A percentile compares a stretch with the other conserved stretches of the same genome.
These are phyloP conservation scores for Priocnemis perturbator DNA, from an alignment of 2,888 invertebrate genomes.

Conservation along the genomic window DNA sequence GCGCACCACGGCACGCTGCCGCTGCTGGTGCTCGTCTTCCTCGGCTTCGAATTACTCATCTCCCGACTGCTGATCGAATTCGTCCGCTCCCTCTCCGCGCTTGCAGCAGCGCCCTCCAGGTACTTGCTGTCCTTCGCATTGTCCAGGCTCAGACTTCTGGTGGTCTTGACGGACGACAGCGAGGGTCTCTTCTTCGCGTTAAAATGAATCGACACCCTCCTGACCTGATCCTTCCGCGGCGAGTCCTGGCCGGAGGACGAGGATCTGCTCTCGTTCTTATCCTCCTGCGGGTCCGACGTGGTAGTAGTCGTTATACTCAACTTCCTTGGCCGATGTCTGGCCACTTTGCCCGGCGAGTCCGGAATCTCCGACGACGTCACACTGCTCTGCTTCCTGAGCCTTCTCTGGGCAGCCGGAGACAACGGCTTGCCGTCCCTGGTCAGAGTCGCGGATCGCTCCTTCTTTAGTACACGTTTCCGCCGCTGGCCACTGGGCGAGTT, in stretches of 20 bases:
- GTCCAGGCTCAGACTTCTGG: conserved; percentile 64
- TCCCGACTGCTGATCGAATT: conserved; percentile 80
- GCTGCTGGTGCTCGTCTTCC: conserved; percentile 82
- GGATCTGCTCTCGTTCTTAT: conserved; percentile 70
- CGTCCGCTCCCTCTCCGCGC: conserved; percentile 80
- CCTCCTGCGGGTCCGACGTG: conserved; percentile 56
- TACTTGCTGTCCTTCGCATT: conserved; percentile 42
- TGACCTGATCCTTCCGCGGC: conserved; percentile 68
- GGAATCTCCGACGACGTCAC: conserved; percentile 57
- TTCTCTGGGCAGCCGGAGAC: conserved; percentile 50
- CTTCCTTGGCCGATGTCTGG: conserved; percentile 33
- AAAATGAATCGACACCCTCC: conserved; percentile 64
- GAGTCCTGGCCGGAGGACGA: conserved; percentile 75
- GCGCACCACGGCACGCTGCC: conserved; percentile 89
- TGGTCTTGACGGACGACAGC: conserved; percentile 60
- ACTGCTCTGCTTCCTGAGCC: conserved; percentile 62
- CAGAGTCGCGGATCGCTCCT: conserved; percentile 38
- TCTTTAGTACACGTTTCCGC: conserved; percentile 40
- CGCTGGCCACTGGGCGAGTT: conserved; percentile 45
- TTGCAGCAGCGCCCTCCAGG: conserved; percentile 61
- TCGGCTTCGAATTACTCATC: conserved; percentile 76
- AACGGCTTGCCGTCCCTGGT: conserved; percentile 43
- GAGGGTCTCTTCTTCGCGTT: conserved; percentile 67
- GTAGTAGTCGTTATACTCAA: conserved; percentile 42
- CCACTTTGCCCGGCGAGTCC: conserved; percentile 48